These are phyloP conservation scores for Enteromius trimaculatus DNA, from an alignment of 2,797 vertebrate genomes.

Conservation along the genomic window DNA sequence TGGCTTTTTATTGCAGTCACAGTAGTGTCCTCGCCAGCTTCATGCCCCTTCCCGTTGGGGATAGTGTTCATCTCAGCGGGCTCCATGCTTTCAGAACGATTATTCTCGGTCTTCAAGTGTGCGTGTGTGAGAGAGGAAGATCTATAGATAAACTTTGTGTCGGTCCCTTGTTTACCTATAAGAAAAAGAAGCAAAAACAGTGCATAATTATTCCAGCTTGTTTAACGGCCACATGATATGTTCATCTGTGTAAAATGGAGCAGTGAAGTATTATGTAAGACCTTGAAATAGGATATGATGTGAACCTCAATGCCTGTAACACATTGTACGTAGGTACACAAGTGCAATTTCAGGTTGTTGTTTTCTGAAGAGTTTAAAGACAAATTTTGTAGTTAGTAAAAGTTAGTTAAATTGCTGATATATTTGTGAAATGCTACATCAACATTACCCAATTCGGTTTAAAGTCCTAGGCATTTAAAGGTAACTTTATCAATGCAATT, in stretches of 20 bases:
- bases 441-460: not conserved
- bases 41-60: slow-evolving; percentile 88
- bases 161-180: not conserved
- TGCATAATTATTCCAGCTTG: not conserved
- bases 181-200: not conserved
- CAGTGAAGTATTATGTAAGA: slow-evolving; percentile 20
- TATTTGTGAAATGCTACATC: not conserved
- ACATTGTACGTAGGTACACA: not conserved
- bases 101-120: slow-evolving; percentile 15
- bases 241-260: slow-evolving; percentile 14
- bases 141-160: not conserved
- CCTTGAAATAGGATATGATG: slow-evolving; percentile 16
- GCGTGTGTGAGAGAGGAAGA: not conserved
- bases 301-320: not conserved
- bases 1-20: slow-evolving; percentile 58
- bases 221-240: not conserved
- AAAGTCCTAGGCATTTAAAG: not conserved
- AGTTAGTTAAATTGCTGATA: not conserved
- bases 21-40: slow-evolving; percentile 72
- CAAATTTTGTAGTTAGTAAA: not conserved
- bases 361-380: not conserved
- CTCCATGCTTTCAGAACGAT: slow-evolving; percentile 67
- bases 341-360: not conserved
- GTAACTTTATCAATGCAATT: not conserved
- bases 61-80: slow-evolving; percentile 85